Base-by-base conservation (phyloP, 1,140 invertebrate species). In the Eurosta solidaginis region DNA sequence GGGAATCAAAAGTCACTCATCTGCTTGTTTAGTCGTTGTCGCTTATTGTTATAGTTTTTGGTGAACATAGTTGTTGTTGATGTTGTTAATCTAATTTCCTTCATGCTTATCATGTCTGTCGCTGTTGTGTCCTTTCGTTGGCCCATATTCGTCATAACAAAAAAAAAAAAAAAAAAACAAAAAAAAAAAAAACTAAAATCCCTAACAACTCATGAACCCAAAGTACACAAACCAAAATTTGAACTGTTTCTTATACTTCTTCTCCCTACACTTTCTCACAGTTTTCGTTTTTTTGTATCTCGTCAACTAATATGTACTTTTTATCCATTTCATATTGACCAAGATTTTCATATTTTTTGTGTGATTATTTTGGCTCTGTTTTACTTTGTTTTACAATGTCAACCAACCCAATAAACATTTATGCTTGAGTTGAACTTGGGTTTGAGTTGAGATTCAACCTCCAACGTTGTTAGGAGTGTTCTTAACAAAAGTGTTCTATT, bases 291-390 rank as follows among this genome's bases (percentile, higher is more conserved):
- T 2, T 3, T 59, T 33, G 54, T 40, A 12, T 47, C 45, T 47
- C 45, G n/a, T 3, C 59, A 36, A 33, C 17, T 68, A 29, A 33
- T 36, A 5, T 68, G 33, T 68, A 4, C 54, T 29, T 17, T 22
- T 52, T 25, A 1, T 20, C n/a, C 59, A 68, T 47, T 47, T 47
- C n/a, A 17, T 4, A 47, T n/a, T 36, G 59, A 33, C 33, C 59
- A 42, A 36, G n/a, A 10, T 68, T 22, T 40, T 68, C 59, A 68
- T 68, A 68, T 40, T 68, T 68, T 68, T 68, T n/a, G n/a, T n/a
- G n/a, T n/a, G n/a, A n/a, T 68, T 68, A 40, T 36, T 68, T 68
- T 68, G 59, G 40, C 59, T 40, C 59, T 40, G 33, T 68, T 68
- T 68, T 40, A 22, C 59, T 42, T 17, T 42, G 59, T 33, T 68